phyloP scores from a whole-genome alignment of 2,113 vertebrate genomes.

The Neomonachus schauinslandi region DNA sequence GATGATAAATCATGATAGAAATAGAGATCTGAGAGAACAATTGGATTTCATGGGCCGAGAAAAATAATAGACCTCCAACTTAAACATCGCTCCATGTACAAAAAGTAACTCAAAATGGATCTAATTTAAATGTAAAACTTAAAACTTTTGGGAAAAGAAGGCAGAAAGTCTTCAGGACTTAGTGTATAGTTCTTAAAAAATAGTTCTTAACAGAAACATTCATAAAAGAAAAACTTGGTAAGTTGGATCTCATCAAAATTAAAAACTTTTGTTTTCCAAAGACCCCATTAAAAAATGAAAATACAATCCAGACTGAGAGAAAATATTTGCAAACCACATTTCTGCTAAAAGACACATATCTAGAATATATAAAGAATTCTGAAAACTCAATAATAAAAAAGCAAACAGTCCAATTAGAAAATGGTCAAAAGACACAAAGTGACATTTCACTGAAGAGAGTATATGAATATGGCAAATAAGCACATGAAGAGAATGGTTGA shows the following conservation, averaged over 20 bases:
- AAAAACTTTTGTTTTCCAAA: not conserved
- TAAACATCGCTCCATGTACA: not conserved
- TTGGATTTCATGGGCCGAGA: not conserved
- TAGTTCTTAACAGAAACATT: not conserved
- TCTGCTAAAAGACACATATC: not conserved
- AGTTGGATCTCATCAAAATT: not conserved
- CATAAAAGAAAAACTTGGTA: not conserved
- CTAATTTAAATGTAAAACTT: not conserved
- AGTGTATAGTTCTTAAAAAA: not conserved
- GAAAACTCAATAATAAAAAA: not conserved
- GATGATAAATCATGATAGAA: not conserved
- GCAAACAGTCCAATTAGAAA: not conserved
- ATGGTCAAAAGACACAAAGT: not conserved
- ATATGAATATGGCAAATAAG: not conserved
- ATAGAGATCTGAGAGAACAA: not conserved
- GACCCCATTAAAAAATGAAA: not conserved
- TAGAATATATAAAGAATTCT: not conserved
- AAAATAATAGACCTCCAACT: not conserved
- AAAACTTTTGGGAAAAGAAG: not conserved
- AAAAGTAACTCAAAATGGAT: not conserved
- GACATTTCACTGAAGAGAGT: not conserved
- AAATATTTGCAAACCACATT: not conserved
- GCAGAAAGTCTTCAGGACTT: not conserved
- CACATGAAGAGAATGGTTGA: not conserved
- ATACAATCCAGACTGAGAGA: not conserved